These are phyloP conservation scores for Formica aserva DNA, from an alignment of 2,888 invertebrate genomes.

Conservation along the genomic window DNA sequence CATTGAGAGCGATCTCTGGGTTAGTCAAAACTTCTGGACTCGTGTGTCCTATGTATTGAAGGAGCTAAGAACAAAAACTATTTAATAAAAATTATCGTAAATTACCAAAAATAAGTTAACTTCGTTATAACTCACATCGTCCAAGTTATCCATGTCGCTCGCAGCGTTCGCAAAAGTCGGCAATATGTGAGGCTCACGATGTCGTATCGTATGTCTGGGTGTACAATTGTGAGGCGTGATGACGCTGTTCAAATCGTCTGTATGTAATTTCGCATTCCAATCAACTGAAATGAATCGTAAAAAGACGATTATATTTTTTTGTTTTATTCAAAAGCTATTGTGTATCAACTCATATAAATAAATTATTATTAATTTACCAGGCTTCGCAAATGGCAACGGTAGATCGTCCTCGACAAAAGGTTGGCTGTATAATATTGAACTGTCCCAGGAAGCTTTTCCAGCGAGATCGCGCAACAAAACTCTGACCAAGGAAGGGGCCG, in stretches of 20 bases:
- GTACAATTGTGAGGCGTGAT: conserved; percentile 85
- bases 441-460: conserved; percentile 99
- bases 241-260: conserved; percentile 79
- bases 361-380: conserved; percentile 69
- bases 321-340: background rate
- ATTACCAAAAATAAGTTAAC: conserved; percentile 21
- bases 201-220: conserved; percentile 90
- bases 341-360: background rate
- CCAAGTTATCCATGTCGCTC: conserved; percentile 95
- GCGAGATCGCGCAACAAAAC: conserved; percentile 95
- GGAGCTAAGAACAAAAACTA: conserved; percentile 87
- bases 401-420: conserved; percentile 85
- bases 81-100: conserved; percentile 2
- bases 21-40: conserved; percentile 91
- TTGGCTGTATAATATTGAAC: conserved; percentile 94
- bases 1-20: conserved; percentile 89
- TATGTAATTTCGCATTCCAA: conserved; percentile 74
- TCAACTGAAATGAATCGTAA: conserved; percentile 67
- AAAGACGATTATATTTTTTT: background rate
- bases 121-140: conserved; percentile 90
- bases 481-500: conserved; percentile 88
- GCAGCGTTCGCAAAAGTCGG: conserved; percentile 94
- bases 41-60: conserved; percentile 96
- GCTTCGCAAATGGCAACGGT: conserved; percentile 72
- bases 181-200: conserved; percentile 91